These are phyloP conservation scores for Harpalus rufipes DNA, from an alignment of 2,888 invertebrate species.

Conservation along the genomic window DNA sequence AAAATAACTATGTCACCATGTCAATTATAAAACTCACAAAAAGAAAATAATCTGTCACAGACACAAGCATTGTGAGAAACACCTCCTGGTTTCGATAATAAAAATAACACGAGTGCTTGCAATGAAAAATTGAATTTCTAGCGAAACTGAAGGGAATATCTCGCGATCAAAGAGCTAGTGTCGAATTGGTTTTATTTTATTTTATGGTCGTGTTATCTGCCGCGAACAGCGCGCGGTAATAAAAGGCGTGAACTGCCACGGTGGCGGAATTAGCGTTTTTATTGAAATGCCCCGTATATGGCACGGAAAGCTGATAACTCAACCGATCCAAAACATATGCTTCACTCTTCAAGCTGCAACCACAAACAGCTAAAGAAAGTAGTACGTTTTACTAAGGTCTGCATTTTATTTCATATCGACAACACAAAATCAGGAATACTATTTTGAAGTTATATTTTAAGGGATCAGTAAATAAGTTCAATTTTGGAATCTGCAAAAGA, in stretches of 20 bases:
- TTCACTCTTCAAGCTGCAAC: conserved; percentile 4
- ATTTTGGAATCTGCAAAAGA: too few species aligned
- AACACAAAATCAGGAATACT: background rate
- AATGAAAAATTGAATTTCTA: conserved; percentile 56
- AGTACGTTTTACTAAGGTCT: background rate
- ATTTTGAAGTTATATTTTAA: background rate
- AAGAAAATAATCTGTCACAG: background rate
- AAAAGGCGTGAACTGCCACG: conserved; percentile 56
- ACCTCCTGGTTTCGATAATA: background rate
- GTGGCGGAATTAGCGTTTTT: conserved; percentile 54
- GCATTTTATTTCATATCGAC: background rate
- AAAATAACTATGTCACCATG: background rate
- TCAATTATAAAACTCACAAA: background rate
- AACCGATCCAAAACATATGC: conserved; percentile 28
- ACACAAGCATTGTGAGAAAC: background rate
- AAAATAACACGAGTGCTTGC: conserved; percentile 13
- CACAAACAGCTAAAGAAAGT: background rate
- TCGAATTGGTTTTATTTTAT: conserved; percentile 53
- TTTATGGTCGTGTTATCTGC: conserved; percentile 60
- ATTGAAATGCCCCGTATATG: conserved; percentile 54
- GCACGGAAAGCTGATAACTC: conserved; percentile 53
- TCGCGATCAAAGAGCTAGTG: conserved; percentile 50
- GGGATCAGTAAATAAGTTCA: too few species aligned
- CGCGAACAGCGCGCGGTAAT: conserved; percentile 37
- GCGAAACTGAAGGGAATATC: conserved; percentile 27